A percentile compares a stretch with the other conserved stretches of the same genome.
Conservation (phyloP, 2,797 vertebrate species). For the Myioborus miniatus region DNA sequence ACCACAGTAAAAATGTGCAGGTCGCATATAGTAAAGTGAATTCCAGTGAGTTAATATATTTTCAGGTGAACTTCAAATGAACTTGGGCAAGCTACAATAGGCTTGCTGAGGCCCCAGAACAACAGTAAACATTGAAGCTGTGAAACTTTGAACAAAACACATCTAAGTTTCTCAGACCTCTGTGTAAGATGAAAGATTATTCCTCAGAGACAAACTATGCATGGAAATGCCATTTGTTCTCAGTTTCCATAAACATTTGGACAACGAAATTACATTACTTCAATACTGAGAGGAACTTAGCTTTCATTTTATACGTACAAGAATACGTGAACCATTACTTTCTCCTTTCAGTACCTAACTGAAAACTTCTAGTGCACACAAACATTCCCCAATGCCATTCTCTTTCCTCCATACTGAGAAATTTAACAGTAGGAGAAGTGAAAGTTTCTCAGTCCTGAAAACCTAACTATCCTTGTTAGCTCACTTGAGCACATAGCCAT, state of each 20-base stretch:
- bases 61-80: background rate
- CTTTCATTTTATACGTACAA: background rate
- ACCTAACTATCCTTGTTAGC: background rate
- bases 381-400: background rate
- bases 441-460: background rate
- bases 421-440: background rate
- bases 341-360: background rate
- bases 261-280: background rate
- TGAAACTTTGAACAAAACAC: background rate
- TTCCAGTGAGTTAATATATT: background rate
- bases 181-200: background rate
- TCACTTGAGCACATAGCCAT: fast-evolving
- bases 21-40: background rate
- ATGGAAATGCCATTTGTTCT: background rate
- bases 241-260: background rate
- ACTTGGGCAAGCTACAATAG: background rate
- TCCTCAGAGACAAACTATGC: background rate
- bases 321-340: background rate
- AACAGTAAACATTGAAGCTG: background rate
- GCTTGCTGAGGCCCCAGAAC: background rate
- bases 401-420: background rate
- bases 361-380: background rate
- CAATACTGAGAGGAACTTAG: background rate
- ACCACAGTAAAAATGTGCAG: background rate
- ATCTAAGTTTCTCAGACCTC: background rate